Base-by-base conservation (phyloP, 1,140 invertebrate species). In the Oncopeltus fasciatus region DNA sequence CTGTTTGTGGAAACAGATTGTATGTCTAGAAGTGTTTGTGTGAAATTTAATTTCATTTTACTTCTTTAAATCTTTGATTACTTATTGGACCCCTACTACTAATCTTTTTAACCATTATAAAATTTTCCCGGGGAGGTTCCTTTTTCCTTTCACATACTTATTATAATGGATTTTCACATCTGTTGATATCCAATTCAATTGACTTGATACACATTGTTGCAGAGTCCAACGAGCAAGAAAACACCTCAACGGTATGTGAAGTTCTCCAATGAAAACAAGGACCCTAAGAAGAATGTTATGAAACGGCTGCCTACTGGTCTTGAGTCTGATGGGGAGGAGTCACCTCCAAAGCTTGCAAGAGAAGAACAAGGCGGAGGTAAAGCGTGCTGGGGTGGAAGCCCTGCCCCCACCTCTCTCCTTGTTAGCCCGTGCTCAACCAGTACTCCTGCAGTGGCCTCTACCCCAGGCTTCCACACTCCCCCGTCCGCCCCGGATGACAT, bases 401-500 rank as follows among this genome's bases (percentile, higher is more conserved):
- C 14, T 5, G 5, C 14, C 5, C 5, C 14, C 14, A 38, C 31
- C 14, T 38, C 31, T 8, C 49, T 16, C 2, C 5, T 56, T n/a
- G 24, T 26, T n/a, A 56, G 11, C 27, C 51, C 21, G 5, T 26
- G 65, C 20, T 57, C 81, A 62, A 81, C 79, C 8, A 81, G 79
- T 65, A 81, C 80, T 2, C 79, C 79, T 16, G 77, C 79, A 12
- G 72, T 62, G 69, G 69, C 26, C 64, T 71, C 43, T 71, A 72
- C 65, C 69, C 67, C 76, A 70, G 69, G 80, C 69, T 62, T 79
- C 64, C 69, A 77, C 46, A 60, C 64, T 27, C 60, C 66, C 14
- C 63, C 63, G 9, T 21, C 62, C 20, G 73, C 78, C 16, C 73
- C 81, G 73, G 71, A 73, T 59, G 76, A 78, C 66, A 89, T 90